Base-by-base conservation (phyloP, 1,140 invertebrate genomes). In the Ips nitidus region DNA sequence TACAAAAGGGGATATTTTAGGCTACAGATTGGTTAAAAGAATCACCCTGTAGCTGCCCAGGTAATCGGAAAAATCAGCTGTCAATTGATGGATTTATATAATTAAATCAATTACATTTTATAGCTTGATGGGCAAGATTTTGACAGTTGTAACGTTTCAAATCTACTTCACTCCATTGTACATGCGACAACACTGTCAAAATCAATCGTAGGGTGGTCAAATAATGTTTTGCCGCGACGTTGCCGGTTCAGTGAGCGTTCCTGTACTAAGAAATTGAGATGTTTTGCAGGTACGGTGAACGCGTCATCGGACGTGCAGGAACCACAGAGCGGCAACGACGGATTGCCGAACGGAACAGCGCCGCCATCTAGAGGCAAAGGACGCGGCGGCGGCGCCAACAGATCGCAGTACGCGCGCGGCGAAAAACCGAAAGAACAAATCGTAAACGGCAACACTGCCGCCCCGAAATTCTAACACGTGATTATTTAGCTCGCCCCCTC, bases 361-460 rank as follows among this genome's bases (percentile, higher is more conserved):
- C 73, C 75, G 79, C 79, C 60, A 74, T 81, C 40, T 81, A 83
- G 71, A 75, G 82, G 73, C 79, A 55, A 55, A 3, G 4, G 4
- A 4, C 45, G 45, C n/a, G 5, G 8, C n/a, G 45, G 45, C 1
- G 22, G 6, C 45, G 22, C 7, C 63, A 76, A 80, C 67, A 82
- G 82, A 73, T 81, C 81, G 59, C 77, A 82, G 47, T 78, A 82
- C 61, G 82, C 81, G 3, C 61, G 69, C 45, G 7, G 38, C n/a
- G 69, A 66, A n/a, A 64, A 87, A 80, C 83, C 84, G 66, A 86
- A 86, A 73, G 85, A 87, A 77, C 79, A 84, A 70, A 81, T 87
- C 78, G 85, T 87, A 52, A 87, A 87, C 72, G 86, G 86, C 76
- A 86, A 85, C 76, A 74, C 79, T 55, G 76, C 78, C 66, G 79